Evolutionary conservation across 2,888 invertebrate species (phyloP).

Genomic region (Phragmatobia fuliginosa): DNA sequence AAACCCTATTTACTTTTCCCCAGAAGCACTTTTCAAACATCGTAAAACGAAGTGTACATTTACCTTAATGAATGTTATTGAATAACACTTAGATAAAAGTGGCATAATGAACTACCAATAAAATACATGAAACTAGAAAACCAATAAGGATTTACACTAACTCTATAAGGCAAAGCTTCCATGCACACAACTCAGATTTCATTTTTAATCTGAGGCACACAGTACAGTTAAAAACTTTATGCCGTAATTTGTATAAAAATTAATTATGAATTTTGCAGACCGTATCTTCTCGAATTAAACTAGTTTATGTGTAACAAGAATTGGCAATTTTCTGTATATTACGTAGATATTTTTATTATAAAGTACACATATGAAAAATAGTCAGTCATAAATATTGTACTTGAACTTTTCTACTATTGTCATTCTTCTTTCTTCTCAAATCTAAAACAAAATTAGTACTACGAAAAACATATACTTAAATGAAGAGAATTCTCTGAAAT

Average conservation of each 20-base stretch:
- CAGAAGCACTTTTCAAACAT: constrained; percentile 7
- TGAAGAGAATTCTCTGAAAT: too few species aligned
- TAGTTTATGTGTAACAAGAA: neutral
- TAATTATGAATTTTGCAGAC: neutral
- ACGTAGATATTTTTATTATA: neutral
- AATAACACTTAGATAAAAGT: too few species aligned
- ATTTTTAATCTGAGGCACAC: too few species aligned
- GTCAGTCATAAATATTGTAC: too few species aligned
- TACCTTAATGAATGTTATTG: constrained; percentile 33
- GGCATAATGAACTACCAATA: constrained; percentile 15
- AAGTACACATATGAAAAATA: too few species aligned
- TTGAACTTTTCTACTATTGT: too few species aligned
- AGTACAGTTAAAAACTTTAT: constrained; percentile 1
- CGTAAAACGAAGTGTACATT: constrained; percentile 39
- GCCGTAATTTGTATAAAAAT: neutral
- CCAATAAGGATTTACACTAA: constrained; percentile 12
- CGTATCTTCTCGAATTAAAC: neutral
- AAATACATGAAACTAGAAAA: constrained; percentile 20
- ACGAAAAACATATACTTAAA: too few species aligned
- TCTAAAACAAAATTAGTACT: too few species aligned
- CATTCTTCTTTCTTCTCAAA: too few species aligned
- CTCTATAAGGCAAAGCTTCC: neutral
- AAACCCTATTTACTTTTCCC: neutral
- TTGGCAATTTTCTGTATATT: neutral
- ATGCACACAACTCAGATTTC: too few species aligned